A percentile compares a stretch with the other conserved stretches of the same genome.
Conservation (phyloP, 2,113 vertebrate genomes). For the Burhinus oedicnemus region DNA sequence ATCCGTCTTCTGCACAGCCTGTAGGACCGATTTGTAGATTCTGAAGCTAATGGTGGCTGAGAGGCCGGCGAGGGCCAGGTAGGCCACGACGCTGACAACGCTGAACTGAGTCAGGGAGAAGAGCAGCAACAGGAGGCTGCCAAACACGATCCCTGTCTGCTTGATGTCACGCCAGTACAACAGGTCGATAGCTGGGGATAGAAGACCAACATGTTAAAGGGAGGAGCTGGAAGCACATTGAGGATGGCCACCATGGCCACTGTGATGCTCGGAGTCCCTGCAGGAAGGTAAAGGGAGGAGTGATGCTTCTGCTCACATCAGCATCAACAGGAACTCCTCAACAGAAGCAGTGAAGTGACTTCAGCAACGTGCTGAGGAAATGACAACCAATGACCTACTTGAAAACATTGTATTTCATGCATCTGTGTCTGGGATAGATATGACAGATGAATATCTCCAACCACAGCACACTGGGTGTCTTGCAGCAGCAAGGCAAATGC, state of each 20-base stretch:
- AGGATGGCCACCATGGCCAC: accelerated
- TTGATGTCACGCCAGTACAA: constrained; percentile 98
- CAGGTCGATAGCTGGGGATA: constrained; percentile 89
- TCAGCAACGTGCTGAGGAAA: not conserved
- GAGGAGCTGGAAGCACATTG: not conserved
- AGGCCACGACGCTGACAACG: constrained; percentile 95
- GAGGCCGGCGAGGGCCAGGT: constrained; percentile 93
- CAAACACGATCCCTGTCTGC: constrained; percentile 92
- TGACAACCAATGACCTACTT: not conserved
- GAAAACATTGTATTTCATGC: not conserved
- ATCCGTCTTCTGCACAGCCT: constrained; percentile 98
- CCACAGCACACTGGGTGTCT: not conserved
- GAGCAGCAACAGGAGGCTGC: constrained; percentile 92
- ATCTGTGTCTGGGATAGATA: not conserved
- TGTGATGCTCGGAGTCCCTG: accelerated
- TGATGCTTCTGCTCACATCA: not conserved
- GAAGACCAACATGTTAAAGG: not conserved
- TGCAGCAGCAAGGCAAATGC: not conserved
- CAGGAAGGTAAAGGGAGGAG: not conserved
- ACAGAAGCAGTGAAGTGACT: not conserved
- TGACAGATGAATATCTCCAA: not conserved
- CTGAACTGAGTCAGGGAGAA: constrained; percentile 99
- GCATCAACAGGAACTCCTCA: not conserved
- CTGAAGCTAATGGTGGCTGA: constrained; percentile 98
- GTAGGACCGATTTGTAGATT: constrained; percentile 98